A percentile compares a stretch with the other conserved stretches of the same genome.
Conservation (phyloP, 2,797 vertebrate species). For the Lagodon rhomboides region DNA sequence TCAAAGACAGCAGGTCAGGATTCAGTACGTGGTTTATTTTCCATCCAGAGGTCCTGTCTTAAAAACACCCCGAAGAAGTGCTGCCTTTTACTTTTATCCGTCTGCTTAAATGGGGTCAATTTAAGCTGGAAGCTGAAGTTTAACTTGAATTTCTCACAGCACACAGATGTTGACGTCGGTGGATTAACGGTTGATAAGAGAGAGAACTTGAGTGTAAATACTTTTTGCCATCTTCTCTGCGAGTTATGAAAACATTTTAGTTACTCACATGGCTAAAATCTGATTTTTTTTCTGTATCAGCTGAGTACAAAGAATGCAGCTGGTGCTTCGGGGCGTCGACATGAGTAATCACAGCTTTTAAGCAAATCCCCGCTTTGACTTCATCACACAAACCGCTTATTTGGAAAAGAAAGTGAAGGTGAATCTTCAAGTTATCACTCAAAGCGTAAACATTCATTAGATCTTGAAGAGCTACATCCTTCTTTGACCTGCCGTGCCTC, state of each 20-base stretch:
- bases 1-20: slow-evolving; percentile 35
- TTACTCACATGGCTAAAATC: neutral
- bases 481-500: neutral
- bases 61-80: slow-evolving; percentile 22
- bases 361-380: slow-evolving; percentile 9
- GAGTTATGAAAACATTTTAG: neutral
- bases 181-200: neutral
- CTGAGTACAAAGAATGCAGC: too few relatives aligned
- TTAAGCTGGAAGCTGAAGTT: slow-evolving; percentile 36
- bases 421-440: slow-evolving; percentile 11
- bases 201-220: neutral
- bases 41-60: slow-evolving; percentile 1
- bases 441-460: slow-evolving; percentile 20
- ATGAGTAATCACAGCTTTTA: slow-evolving; percentile 5
- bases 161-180: slow-evolving; percentile 27
- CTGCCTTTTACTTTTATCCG: slow-evolving; percentile 21
- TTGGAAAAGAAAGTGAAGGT: slow-evolving; percentile 14
- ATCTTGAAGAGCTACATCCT: neutral
- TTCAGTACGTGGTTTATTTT: slow-evolving; percentile 12
- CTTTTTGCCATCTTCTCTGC: neutral
- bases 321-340: too few relatives aligned
- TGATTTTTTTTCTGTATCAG: too few relatives aligned
- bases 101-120: slow-evolving; percentile 15
- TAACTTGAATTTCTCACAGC: slow-evolving; percentile 20
- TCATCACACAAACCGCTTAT: slow-evolving; percentile 14